These are phyloP conservation scores for Linnaemya tessellans DNA, from an alignment of 2,888 invertebrate genomes.

Conservation along the genomic window DNA sequence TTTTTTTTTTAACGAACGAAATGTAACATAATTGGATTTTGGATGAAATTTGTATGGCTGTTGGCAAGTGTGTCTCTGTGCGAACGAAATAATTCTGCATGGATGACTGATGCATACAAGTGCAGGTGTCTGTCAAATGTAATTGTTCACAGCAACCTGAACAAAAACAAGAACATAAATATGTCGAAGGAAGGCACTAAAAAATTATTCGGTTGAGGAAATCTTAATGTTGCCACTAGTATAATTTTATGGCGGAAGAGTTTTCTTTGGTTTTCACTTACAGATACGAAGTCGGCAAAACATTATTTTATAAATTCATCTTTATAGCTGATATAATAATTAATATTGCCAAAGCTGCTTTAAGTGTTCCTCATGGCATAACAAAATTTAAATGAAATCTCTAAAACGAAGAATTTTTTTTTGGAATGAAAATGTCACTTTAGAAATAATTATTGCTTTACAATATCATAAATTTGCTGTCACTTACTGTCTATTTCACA, in stretches of 20 bases:
- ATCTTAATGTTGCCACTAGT: conserved; percentile 27
- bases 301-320: too few relatives aligned
- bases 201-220: conserved; percentile 10
- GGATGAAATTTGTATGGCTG: conserved; percentile 32
- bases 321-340: too few relatives aligned
- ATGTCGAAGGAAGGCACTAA: background rate
- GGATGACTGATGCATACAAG: conserved; percentile 45
- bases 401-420: too few relatives aligned
- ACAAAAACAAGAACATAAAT: conserved; percentile 25
- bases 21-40: conserved; percentile 68
- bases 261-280: too few relatives aligned
- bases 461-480: too few relatives aligned
- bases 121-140: conserved; percentile 54
- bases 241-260: background rate
- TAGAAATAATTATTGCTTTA: too few relatives aligned
- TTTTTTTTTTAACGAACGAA: conserved; percentile 31
- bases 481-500: too few relatives aligned
- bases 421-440: too few relatives aligned
- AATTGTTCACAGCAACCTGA: conserved; percentile 40
- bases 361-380: too few relatives aligned
- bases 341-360: too few relatives aligned
- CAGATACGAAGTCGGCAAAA: too few relatives aligned
- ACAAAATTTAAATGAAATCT: too few relatives aligned
- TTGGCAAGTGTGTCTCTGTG: conserved; percentile 3
- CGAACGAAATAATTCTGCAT: conserved; percentile 52